A percentile compares a stretch with the other conserved stretches of the same genome.
phyloP scores from a whole-genome alignment of 2,797 vertebrate genomes.

The Eupleurogrammus muticus region DNA sequence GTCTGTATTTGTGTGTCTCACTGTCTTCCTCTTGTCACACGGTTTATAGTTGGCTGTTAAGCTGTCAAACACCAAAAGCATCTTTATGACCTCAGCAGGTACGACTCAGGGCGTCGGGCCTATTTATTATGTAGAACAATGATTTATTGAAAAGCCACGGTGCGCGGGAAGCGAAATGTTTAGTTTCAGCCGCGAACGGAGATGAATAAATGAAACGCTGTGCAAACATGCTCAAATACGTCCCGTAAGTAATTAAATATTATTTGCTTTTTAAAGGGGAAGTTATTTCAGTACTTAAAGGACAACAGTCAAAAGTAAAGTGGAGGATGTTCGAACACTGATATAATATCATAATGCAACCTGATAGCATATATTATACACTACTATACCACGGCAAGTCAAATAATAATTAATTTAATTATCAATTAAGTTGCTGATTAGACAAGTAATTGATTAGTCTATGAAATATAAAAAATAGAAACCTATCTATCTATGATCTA shows the following conservation, averaged over 20 bases:
- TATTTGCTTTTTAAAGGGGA: neutral
- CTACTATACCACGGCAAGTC: too few species aligned
- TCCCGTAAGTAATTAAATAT: neutral
- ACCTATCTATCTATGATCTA: too few species aligned
- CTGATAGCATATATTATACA: too few species aligned
- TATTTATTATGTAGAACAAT: neutral
- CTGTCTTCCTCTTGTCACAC: conserved; percentile 4
- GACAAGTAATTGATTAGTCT: too few species aligned
- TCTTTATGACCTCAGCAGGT: conserved; percentile 15
- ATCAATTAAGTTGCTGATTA: neutral
- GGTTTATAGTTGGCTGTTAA: conserved; percentile 15
- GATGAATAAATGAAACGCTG: neutral
- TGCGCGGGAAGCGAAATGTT: neutral
- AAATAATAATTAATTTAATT: neutral
- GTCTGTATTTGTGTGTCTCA: neutral
- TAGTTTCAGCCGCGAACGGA: neutral
- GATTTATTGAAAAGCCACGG: neutral
- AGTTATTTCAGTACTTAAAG: neutral
- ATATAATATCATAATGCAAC: too few species aligned
- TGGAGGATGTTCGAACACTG: neutral
- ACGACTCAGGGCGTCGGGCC: neutral
- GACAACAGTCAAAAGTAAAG: too few species aligned
- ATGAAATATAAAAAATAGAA: too few species aligned
- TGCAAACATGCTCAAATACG: neutral
- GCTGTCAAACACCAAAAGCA: neutral